These are phyloP conservation scores for Patiria miniata DNA, from an alignment of 35 echinoderm and acorn worm species.

Conservation along the genomic window DNA sequence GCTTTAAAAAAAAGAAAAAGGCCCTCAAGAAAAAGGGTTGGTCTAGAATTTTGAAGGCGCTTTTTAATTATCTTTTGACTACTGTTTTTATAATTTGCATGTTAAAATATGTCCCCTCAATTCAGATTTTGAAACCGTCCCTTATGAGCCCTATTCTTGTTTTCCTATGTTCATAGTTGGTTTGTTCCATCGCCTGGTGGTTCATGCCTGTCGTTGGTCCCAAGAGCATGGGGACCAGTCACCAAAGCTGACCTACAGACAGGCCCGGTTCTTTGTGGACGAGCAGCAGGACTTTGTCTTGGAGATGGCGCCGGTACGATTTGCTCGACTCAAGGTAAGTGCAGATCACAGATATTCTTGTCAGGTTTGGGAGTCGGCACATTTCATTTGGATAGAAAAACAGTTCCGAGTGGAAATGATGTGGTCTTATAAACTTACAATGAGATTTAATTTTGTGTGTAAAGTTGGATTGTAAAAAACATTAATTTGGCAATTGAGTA, in stretches of 20 bases:
- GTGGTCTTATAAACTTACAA: too few species aligned
- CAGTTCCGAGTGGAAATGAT: not conserved
- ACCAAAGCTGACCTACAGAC: slow-evolving; percentile 61
- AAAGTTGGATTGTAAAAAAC: too few species aligned
- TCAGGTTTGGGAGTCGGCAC: not conserved
- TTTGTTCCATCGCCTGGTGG: slow-evolving; percentile 75
- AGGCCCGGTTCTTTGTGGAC: slow-evolving; percentile 73
- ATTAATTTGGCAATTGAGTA: not conserved
- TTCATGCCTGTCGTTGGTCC: slow-evolving; percentile 57
- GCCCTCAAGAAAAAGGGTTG: too few species aligned
- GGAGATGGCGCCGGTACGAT: slow-evolving; percentile 71
- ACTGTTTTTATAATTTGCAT: too few species aligned
- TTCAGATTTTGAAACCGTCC: too few species aligned
- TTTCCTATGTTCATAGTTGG: slow-evolving; percentile 47
- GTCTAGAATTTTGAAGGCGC: too few species aligned
- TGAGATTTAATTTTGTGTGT: too few species aligned
- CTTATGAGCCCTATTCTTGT: too few species aligned
- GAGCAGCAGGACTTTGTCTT: slow-evolving; percentile 63
- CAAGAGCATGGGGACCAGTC: slow-evolving; percentile 73
- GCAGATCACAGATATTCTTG: too few species aligned
- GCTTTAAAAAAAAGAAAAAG: too few species aligned
- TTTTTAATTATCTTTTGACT: too few species aligned
- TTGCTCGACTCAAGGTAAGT: slow-evolving; percentile 74
- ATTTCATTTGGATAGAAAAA: not conserved
- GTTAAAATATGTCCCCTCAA: too few species aligned